Evolutionary conservation across 2,113 vertebrate genomes (phyloP), one percentile per base, ranked within the genome.

Genomic region (Nymphicus hollandicus): DNA sequence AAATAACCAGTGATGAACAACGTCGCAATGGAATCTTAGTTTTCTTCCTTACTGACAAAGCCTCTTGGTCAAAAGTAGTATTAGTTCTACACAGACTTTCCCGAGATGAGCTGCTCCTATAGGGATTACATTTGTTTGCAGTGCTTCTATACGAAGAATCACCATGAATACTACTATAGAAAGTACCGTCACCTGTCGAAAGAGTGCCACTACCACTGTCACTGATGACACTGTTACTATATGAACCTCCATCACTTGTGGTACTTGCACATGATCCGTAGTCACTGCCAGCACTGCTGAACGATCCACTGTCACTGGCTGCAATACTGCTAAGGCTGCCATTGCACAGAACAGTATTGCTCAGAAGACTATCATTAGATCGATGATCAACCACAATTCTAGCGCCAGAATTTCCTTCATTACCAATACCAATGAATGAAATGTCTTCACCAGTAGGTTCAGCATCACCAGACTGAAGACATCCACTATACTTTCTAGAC

Each of bases 1-100:
- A 99, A 96, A 99, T 98, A 71, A 99, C 98, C 96, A 99, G 96
- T 4, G 99, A 99, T 8, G 99, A 99, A 96, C 99, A 99, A 27
- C 99, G 98, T 88, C 99, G 98, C 39, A 99, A 97, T 3, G 99
- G 99, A 74, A 98, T 96, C 96, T 98, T 98, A 8, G 97, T 92
- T 78, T 98, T 98, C 77, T 92, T 96, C 91, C 96, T 97, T 77
- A 69, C 94, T 20, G 97, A 93, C 81, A 93, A 44, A 77, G 95
- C 84, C 58, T 99, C 98, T 87, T 98, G 98, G 84, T 99, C 98
- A 94, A 98, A 98, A 76, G 98, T 13, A 93, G 95, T 66, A 33
- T 81, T 98, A 89, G 97, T 98, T 97, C 98, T 98, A 81, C 97
- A 98, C 79, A 98, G 98, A 43, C 97, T 91, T 8, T 98, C 98